A percentile compares a stretch with the other conserved stretches of the same genome.
Evolutionary conservation across 2,797 vertebrate genomes (phyloP).

Genomic region (Danio aesculapii): DNA sequence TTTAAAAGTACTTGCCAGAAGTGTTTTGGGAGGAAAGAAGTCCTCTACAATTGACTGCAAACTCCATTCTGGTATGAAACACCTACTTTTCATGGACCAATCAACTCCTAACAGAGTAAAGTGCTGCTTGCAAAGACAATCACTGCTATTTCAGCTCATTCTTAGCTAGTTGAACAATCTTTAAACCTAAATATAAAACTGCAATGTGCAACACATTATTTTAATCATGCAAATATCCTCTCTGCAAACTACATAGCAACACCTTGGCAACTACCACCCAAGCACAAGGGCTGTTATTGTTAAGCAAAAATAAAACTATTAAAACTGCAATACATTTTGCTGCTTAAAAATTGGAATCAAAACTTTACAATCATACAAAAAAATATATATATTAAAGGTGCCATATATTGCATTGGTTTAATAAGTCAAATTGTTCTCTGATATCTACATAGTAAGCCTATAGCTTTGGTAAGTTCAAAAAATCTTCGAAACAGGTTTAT

Average conservation of each 20-base stretch:
- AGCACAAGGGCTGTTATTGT: no score
- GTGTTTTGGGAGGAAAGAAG: background rate
- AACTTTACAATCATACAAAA: no score
- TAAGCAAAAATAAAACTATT: no score
- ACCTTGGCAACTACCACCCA: background rate
- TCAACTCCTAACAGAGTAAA: slow-evolving; percentile 19
- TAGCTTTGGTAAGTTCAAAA: no score
- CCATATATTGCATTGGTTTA: no score
- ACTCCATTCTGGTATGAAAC: background rate
- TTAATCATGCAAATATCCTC: background rate
- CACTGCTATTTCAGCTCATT: background rate
- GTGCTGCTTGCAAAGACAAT: background rate
- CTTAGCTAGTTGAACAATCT: background rate
- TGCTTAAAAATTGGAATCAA: no score
- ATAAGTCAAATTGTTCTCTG: no score
- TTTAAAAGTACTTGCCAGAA: background rate
- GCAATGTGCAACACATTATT: background rate
- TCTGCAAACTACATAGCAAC: background rate
- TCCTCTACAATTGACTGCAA: slow-evolving; percentile 27
- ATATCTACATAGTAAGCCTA: no score
- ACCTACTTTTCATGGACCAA: background rate
- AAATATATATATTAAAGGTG: no score
- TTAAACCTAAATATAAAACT: background rate
- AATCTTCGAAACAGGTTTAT: no score
- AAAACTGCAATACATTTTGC: no score